These are phyloP conservation scores for Zaprionus kolodkinae DNA, from an alignment of 1,140 invertebrate species.

Conservation along the genomic window DNA sequence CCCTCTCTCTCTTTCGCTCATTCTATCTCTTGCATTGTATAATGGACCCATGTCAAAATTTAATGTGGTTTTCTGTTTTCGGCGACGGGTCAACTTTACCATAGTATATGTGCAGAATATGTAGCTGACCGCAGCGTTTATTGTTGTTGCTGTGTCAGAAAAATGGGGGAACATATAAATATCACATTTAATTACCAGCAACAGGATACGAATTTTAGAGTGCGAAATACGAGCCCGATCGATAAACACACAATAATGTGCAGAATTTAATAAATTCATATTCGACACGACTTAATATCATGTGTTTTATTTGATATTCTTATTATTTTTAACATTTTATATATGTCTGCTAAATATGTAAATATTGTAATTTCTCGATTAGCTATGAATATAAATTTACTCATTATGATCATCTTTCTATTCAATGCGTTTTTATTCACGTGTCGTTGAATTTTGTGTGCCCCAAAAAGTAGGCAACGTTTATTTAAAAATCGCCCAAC, in stretches of 20 bases:
- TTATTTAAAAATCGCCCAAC: slow-evolving; percentile 12
- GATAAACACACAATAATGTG: background rate
- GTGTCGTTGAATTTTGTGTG: slow-evolving; percentile 3
- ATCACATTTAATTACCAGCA: slow-evolving; percentile 44
- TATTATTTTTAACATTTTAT: too few relatives aligned
- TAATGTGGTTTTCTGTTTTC: slow-evolving; percentile 55
- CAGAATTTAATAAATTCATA: background rate
- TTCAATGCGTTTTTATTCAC: background rate
- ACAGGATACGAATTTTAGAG: background rate
- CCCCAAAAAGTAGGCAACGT: slow-evolving; percentile 35
- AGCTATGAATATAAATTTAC: background rate
- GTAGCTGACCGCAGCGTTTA: slow-evolving; percentile 42
- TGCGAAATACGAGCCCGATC: background rate
- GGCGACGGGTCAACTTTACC: slow-evolving; percentile 48
- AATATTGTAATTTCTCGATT: background rate
- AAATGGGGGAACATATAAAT: slow-evolving; percentile 4
- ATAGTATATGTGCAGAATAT: slow-evolving; percentile 28
- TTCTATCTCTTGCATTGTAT: slow-evolving; percentile 27
- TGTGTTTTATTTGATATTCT: too few relatives aligned
- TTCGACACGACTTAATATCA: background rate
- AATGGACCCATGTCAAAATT: slow-evolving; percentile 76
- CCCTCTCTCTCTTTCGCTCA: background rate
- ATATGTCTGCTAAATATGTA: too few relatives aligned
- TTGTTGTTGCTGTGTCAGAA: slow-evolving; percentile 29
- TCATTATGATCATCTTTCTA: background rate